Conservation (phyloP, 2,797 vertebrate genomes). For the Sciaenops ocellatus region DNA sequence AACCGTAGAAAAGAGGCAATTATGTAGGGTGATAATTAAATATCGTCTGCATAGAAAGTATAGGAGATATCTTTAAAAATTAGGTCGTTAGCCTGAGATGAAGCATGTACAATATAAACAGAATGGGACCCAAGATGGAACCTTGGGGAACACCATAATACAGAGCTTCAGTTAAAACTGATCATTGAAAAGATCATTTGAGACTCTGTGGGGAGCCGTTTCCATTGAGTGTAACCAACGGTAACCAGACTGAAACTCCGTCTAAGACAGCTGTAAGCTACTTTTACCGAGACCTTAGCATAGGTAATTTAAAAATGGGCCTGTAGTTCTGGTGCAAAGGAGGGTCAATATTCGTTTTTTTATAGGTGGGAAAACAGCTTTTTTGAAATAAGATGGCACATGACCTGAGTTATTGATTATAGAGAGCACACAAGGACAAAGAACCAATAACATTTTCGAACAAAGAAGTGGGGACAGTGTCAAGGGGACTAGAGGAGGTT, state of each 20-base stretch:
- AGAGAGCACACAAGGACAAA: not conserved
- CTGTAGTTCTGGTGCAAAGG: not conserved
- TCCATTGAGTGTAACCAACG: too few relatives aligned
- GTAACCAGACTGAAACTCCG: too few relatives aligned
- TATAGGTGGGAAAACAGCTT: not conserved
- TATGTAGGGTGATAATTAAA: too few relatives aligned
- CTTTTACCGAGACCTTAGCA: not conserved
- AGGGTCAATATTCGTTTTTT: not conserved
- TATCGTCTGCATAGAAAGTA: not conserved
- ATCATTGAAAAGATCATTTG: not conserved
- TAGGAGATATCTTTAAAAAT: not conserved
- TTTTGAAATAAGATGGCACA: not conserved
- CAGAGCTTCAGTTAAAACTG: not conserved
- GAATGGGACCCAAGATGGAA: not conserved
- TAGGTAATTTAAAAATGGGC: not conserved
- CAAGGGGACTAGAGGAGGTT: not conserved
- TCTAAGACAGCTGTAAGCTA: not conserved
- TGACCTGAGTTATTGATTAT: conserved; percentile 2
- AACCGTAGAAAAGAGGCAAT: not conserved
- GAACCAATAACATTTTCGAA: not conserved
- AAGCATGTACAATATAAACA: not conserved
- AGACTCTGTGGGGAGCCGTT: not conserved
- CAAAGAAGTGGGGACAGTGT: not conserved
- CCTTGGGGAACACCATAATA: not conserved
- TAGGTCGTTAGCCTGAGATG: not conserved